phyloP scores from a whole-genome alignment of 2,797 vertebrate genomes.

The Benthosema pterotum region DNA sequence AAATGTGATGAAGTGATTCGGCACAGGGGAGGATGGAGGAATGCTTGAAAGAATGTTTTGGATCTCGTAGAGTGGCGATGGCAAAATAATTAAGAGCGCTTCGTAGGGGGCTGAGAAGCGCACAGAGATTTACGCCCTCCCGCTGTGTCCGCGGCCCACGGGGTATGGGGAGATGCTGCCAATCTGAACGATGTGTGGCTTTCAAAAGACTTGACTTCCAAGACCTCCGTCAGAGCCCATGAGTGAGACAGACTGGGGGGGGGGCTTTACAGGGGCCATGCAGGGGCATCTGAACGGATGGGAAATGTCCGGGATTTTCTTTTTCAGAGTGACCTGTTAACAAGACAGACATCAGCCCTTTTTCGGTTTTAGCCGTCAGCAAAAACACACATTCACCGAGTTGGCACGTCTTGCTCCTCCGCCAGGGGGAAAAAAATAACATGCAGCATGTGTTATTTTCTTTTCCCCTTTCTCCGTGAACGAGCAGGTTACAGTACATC shows the following conservation, averaged over 20 bases:
- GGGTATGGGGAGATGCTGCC: conserved; percentile 42
- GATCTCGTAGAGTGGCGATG: conserved; percentile 61
- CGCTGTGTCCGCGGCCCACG: conserved; percentile 39
- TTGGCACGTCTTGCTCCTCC: no score
- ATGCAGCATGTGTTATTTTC: no score
- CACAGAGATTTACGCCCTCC: conserved; percentile 48
- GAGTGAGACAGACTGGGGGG: conserved; percentile 9
- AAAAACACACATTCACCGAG: no score
- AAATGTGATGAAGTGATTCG: conserved; percentile 54
- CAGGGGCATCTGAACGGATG: conserved; percentile 8
- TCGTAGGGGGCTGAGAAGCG: conserved; percentile 74
- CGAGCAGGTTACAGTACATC: conserved; percentile 2
- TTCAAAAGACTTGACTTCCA: conserved; percentile 7
- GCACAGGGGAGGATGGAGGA: conserved; percentile 55
- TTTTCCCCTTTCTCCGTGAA: not conserved
- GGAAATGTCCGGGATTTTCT: not conserved
- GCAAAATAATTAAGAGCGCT: conserved; percentile 74
- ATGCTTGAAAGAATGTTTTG: conserved; percentile 67
- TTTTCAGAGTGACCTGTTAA: no score
- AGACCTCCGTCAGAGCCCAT: conserved; percentile 21
- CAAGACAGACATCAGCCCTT: no score
- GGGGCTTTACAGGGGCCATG: conserved; percentile 34
- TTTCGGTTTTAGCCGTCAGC: no score
- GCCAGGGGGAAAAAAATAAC: no score
- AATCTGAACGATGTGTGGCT: conserved; percentile 35